Evolutionary conservation across 2,888 invertebrate genomes (phyloP).

Genomic region (Agonopterix subpropinquella): DNA sequence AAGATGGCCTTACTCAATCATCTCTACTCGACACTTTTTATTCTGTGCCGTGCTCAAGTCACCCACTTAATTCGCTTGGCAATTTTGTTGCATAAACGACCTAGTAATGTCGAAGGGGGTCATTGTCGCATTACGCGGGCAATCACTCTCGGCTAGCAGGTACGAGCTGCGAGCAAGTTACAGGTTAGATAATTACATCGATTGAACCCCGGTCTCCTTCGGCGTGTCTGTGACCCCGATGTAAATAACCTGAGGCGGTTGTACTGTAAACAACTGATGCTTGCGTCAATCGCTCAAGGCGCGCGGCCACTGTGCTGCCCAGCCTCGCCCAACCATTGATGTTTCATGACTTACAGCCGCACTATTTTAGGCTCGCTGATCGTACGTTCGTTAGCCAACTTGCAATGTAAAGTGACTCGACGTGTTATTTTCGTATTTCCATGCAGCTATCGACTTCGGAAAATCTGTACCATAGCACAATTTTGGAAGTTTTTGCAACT

Average conservation of each 20-base stretch:
- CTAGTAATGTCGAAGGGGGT: slow-evolving; percentile 66
- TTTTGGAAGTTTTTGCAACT: no score
- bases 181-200: slow-evolving; percentile 65
- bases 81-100: slow-evolving; percentile 68
- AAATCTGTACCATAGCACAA: no score
- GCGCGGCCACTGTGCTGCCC: slow-evolving; percentile 12
- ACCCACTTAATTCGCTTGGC: slow-evolving; percentile 52
- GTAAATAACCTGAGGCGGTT: slow-evolving; percentile 71
- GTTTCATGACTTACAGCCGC: slow-evolving; percentile 34
- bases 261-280: slow-evolving; percentile 69
- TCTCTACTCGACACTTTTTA: slow-evolving; percentile 12
- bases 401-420: slow-evolving; percentile 24
- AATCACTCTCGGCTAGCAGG: slow-evolving; percentile 30
- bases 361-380: slow-evolving; percentile 37
- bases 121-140: slow-evolving; percentile 60
- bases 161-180: slow-evolving; percentile 31
- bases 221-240: slow-evolving; percentile 74
- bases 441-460: no score
- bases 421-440: slow-evolving; percentile 15
- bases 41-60: slow-evolving; percentile 14
- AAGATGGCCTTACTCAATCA: slow-evolving; percentile 50
- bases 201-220: slow-evolving; percentile 66
- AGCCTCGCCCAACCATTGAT: slow-evolving; percentile 39
- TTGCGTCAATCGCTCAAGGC: slow-evolving; percentile 63
- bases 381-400: slow-evolving; percentile 23